These are phyloP conservation scores for Casuarius casuarius DNA, from an alignment of 2,113 vertebrate genomes.

Conservation along the genomic window DNA sequence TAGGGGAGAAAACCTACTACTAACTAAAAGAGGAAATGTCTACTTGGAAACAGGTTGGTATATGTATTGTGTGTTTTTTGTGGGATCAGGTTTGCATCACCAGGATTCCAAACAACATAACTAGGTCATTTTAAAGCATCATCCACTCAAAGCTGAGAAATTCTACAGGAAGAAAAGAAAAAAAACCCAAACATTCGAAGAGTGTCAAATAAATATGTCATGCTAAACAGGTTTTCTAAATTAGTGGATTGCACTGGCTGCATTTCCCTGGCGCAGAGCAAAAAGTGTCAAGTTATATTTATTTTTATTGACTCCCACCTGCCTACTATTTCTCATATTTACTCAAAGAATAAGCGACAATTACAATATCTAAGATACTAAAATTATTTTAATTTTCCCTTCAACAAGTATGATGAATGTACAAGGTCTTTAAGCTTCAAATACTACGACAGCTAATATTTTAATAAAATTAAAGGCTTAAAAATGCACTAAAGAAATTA, in stretches of 20 bases:
- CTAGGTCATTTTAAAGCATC: conserved; percentile 6
- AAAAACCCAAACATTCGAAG: not conserved
- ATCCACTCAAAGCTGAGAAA: not conserved
- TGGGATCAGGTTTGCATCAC: not conserved
- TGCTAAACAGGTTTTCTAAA: conserved; percentile 12
- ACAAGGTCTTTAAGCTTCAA: conserved; percentile 58
- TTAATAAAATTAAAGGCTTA: conserved; percentile 75
- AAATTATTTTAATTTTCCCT: conserved; percentile 57
- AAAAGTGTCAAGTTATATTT: conserved; percentile 34
- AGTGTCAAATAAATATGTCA: not conserved
- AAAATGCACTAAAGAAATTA: conserved; percentile 54
- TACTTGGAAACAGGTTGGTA: not conserved
- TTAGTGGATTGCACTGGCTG: not conserved
- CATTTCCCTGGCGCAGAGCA: not conserved
- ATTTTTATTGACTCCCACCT: conserved; percentile 45
- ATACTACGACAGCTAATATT: conserved; percentile 70
- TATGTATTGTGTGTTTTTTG: not conserved
- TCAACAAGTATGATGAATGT: conserved; percentile 58
- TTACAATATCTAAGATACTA: conserved; percentile 27
- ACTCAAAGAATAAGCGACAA: conserved; percentile 31
- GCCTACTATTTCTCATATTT: conserved; percentile 20
- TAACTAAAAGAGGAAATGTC: not conserved
- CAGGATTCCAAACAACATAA: conserved; percentile 13
- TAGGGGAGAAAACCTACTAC: not conserved
- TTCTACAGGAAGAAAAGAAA: not conserved